phyloP scores from a whole-genome alignment of 2,888 invertebrate genomes.

The Neria commutata region DNA sequence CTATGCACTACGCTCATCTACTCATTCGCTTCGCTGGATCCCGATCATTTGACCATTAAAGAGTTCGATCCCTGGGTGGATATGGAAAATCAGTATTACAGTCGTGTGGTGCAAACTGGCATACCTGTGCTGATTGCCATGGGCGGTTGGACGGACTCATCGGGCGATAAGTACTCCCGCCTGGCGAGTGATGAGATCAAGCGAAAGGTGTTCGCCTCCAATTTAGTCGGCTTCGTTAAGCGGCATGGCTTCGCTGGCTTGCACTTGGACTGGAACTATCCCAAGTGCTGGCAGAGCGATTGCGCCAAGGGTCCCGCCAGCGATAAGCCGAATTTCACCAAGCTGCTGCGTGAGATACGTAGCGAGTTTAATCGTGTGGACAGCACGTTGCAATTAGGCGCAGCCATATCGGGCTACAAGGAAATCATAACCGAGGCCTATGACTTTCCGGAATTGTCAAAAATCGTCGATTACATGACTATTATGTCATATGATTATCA shows the following conservation, averaged over 20 bases:
- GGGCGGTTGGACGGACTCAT: constrained; percentile 96
- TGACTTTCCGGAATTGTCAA: constrained; percentile 74
- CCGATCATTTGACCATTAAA: constrained; percentile 76
- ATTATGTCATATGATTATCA: constrained; percentile 91
- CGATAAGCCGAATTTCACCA: constrained; percentile 79
- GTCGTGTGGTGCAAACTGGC: constrained; percentile 73
- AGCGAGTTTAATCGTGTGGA: constrained; percentile 49
- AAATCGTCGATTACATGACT: constrained; percentile 77
- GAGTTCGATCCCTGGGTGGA: constrained; percentile 90
- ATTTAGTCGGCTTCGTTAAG: constrained; percentile 73
- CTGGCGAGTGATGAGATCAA: constrained; percentile 72
- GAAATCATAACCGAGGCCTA: constrained; percentile 89
- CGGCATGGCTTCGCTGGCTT: constrained; percentile 83
- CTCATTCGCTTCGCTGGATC: constrained; percentile 86
- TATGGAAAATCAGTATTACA: constrained; percentile 83
- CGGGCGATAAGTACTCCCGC: constrained; percentile 84
- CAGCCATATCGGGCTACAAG: constrained; percentile 87
- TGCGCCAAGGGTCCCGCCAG: constrained; percentile 80
- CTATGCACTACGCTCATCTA: constrained; percentile 90
- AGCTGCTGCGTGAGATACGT: constrained; percentile 70
- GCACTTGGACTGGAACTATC: constrained; percentile 94
- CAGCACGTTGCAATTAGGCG: constrained; percentile 73
- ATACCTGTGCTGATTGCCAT: constrained; percentile 76
- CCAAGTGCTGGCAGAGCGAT: constrained; percentile 91
- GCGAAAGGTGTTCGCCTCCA: constrained; percentile 73